phyloP scores from a whole-genome alignment of 2,113 vertebrate genomes.

The Dendropsophus ebraccatus region DNA sequence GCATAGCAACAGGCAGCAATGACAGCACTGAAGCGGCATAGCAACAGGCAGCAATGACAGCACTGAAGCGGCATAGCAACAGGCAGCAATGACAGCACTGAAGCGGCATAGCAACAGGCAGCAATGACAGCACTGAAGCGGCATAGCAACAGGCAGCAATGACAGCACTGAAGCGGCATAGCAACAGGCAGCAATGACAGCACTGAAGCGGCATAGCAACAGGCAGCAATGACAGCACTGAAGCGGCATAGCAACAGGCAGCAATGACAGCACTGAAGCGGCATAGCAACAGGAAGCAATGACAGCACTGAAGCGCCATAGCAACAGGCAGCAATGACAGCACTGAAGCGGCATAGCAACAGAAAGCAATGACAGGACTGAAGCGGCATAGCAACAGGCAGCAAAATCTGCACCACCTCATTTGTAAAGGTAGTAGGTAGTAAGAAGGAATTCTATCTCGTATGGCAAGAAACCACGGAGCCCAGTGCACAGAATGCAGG shows the following conservation, averaged over 20 bases:
- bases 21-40: not conserved
- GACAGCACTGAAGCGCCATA: not conserved
- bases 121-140: no score
- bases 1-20: no score
- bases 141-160: no score
- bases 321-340: not conserved
- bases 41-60: not conserved
- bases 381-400: not conserved
- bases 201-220: no score
- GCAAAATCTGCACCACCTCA: not conserved
- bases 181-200: not conserved
- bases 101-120: not conserved
- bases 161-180: not conserved
- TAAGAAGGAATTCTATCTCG: not conserved
- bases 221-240: not conserved
- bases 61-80: no score
- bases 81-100: not conserved
- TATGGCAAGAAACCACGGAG: constrained; percentile 28
- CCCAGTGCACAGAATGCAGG: constrained; percentile 11
- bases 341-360: not conserved
- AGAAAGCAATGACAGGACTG: not conserved
- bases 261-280: no score
- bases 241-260: not conserved
- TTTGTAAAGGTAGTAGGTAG: constrained; percentile 41
- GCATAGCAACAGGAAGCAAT: no score